Evolutionary conservation across 2,113 vertebrate genomes (phyloP).

Genomic region (Xyliphius kryptos): DNA sequence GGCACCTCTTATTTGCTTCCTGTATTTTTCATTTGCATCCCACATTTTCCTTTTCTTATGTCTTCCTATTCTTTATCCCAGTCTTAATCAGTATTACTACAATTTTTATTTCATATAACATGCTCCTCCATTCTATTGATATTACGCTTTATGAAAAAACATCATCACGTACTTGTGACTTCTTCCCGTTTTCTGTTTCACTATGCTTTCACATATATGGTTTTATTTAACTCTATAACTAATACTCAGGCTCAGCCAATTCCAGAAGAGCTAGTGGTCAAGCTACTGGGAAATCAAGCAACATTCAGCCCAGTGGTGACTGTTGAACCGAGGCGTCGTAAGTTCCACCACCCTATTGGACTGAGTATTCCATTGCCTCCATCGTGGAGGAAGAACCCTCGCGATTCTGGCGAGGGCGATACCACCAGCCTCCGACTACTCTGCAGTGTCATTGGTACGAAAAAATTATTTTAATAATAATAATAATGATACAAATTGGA

Average conservation of each 20-base stretch:
- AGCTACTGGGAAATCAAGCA: constrained; percentile 92
- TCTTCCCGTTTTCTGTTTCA: neutral
- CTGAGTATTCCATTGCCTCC: constrained; percentile 87
- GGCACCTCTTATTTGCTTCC: constrained; percentile 7
- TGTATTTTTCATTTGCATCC: constrained; percentile 5
- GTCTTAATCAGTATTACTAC: too few species aligned
- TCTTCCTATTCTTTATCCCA: neutral
- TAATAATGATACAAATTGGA: too few species aligned
- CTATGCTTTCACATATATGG: constrained; percentile 16
- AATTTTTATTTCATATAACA: too few species aligned
- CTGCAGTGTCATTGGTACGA: constrained; percentile 91
- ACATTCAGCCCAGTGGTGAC: constrained; percentile 97
- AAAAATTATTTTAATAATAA: too few species aligned
- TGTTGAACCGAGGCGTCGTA: constrained; percentile 87
- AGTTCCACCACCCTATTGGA: constrained; percentile 93
- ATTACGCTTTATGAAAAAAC: constrained; percentile 4
- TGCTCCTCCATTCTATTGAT: neutral
- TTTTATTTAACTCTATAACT: constrained; percentile 17
- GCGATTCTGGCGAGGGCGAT: constrained; percentile 87
- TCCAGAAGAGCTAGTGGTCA: constrained; percentile 89
- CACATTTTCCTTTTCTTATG: constrained; percentile 2
- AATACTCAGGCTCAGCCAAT: constrained; percentile 84
- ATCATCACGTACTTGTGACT: neutral
- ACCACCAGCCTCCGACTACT: constrained; percentile 93
- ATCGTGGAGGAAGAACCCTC: constrained; percentile 85